Evolutionary conservation across 2,797 vertebrate genomes (phyloP).

Genomic region (Micrastur ruficollis): DNA sequence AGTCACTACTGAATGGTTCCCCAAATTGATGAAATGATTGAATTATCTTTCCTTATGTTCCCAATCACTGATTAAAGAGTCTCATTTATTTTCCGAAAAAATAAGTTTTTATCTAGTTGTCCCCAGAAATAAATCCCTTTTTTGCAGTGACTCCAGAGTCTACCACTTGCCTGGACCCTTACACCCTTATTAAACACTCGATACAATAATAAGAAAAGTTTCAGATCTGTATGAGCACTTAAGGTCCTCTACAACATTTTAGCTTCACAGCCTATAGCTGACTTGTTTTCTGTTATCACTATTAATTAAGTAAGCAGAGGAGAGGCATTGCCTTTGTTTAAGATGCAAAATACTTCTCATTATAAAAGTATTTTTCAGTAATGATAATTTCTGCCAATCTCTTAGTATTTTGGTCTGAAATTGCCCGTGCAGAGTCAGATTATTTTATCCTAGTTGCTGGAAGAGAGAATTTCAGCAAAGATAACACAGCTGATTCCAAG

Average conservation of each 20-base stretch:
- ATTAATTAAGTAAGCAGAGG: neutral
- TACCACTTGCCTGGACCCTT: neutral
- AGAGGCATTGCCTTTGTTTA: neutral
- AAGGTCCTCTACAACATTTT: neutral
- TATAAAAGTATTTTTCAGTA: neutral
- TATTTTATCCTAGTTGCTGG: neutral
- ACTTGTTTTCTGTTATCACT: neutral
- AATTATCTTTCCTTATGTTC: neutral
- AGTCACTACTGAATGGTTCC: neutral
- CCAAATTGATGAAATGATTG: neutral
- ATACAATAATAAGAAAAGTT: neutral
- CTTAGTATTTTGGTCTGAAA: neutral
- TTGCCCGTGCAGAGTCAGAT: neutral
- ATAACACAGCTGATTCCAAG: neutral
- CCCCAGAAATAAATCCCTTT: neutral
- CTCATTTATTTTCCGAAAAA: neutral
- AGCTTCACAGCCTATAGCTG: neutral
- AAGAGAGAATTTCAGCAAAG: neutral
- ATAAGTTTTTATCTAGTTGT: neutral
- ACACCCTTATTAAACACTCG: neutral
- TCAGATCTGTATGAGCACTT: neutral
- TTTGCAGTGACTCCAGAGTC: neutral
- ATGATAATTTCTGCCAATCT: neutral
- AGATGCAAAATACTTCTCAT: neutral
- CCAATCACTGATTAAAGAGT: neutral